Base-by-base conservation (phyloP, 2,797 vertebrate species). In the Borostomias antarcticus region DNA sequence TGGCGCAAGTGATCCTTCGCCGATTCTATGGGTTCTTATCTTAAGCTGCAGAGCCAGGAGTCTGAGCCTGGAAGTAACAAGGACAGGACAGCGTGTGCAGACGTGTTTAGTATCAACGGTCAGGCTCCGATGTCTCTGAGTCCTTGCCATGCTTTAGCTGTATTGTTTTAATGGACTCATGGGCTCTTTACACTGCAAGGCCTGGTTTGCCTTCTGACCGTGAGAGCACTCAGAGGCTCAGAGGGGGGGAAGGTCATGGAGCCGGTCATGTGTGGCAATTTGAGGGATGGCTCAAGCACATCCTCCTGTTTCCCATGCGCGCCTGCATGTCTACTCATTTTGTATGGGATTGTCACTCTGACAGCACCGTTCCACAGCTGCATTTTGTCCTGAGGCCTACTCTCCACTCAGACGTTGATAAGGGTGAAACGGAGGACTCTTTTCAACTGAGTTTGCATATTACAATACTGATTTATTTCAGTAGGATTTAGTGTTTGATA, bases 1-100 rank as follows among this genome's bases (percentile, higher is more conserved):
- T 66, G 78, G 28, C 66, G 85, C 76, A 56, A 54, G 56, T 53
- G 28, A 50, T 51, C 47, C 59, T 47, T 56, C 60, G 37, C 32
- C 65, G 57, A 19, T 25, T 23, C 17, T 29, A 50, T 45, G 33
- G 25, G 63, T 5, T 19, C 25, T 37, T 63, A 62, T 70, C n/a
- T 53, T 29, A 68, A 68, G 40, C 61, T 51, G 32, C 19, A 62
- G 37, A 47, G 56, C 56, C 29, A n/a, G 13, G n/a, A 8, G 9
- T 58, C 30, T 58, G 13, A 15, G 5, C 35, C 58, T 3, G 1
- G 15, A 25, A 52, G 50, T 11, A 10, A 52, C 50, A 52, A 1
- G 15, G 50, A 26, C 23, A 28, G 5, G 23, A n/a, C n/a, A n/a
- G 4, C 19, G 8, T 32, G n/a, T 21, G 29, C 28, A 32, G n/a